Evolutionary conservation across 2,888 invertebrate genomes (phyloP).

Genomic region (Nezara viridula): DNA sequence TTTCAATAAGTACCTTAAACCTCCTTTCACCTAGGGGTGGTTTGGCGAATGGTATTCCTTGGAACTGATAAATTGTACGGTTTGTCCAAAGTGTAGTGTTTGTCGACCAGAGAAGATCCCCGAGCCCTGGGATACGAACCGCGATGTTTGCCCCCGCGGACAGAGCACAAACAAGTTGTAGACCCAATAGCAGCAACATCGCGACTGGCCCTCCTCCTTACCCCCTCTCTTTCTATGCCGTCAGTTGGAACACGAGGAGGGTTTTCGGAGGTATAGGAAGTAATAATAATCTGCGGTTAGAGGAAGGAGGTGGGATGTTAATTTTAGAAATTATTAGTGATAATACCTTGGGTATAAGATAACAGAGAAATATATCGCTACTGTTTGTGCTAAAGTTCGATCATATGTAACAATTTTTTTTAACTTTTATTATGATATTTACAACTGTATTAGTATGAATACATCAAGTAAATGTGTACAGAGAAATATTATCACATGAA

Average conservation of each 20-base stretch:
- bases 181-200: conserved; percentile 34
- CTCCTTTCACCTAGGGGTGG: conserved; percentile 66
- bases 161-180: conserved; percentile 3
- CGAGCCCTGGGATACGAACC: conserved; percentile 64
- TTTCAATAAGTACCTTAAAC: conserved; percentile 66
- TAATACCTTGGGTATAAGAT: not conserved
- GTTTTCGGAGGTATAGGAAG: not conserved
- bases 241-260: not conserved
- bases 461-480: no score
- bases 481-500: no score
- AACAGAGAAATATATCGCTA: no score
- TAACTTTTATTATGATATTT: no score
- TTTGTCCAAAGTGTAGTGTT: conserved; percentile 65
- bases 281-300: not conserved
- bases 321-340: not conserved
- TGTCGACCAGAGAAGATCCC: conserved; percentile 65
- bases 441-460: no score
- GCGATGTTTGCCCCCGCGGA: conserved; percentile 12
- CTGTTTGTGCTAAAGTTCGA: no score
- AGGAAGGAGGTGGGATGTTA: not conserved
- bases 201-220: conserved; percentile 22
- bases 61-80: conserved; percentile 66
- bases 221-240: not conserved
- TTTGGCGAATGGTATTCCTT: conserved; percentile 67
- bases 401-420: no score